Conservation (phyloP, 2,888 invertebrate species). For the Stramonita haemastoma region DNA sequence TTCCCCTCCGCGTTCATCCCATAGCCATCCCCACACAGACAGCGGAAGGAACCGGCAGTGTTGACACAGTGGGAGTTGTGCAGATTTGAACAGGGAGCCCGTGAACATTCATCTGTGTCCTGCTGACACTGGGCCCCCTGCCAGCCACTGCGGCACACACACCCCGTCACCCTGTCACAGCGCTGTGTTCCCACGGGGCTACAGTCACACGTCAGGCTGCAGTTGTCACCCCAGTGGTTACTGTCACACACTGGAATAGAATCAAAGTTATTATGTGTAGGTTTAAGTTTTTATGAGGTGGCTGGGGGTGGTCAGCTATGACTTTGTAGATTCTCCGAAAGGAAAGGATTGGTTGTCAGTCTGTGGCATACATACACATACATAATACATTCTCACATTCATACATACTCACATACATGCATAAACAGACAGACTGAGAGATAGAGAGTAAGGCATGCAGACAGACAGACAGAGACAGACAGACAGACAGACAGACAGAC, state of each 20-base stretch:
- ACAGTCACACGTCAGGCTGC: constrained; percentile 47
- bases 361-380: no score
- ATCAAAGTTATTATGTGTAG: background rate
- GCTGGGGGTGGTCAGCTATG: no score
- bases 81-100: background rate
- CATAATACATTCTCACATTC: no score
- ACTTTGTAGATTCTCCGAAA: no score
- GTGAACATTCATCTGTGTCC: constrained; percentile 34
- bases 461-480: no score
- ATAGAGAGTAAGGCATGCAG: no score
- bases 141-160: constrained; percentile 22
- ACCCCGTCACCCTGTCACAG: constrained; percentile 24
- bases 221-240: constrained; percentile 19
- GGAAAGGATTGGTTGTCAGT: no score
- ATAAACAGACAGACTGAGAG: no score
- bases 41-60: constrained; percentile 20
- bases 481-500: no score
- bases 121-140: background rate
- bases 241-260: background rate
- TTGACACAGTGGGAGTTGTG: no score
- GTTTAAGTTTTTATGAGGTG: no score
- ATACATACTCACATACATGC: no score
- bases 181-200: background rate
- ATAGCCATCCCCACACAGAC: constrained; percentile 28
- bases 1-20: background rate